These are phyloP conservation scores for Chymomyza costata DNA, from an alignment of 1,140 invertebrate species.

Conservation along the genomic window DNA sequence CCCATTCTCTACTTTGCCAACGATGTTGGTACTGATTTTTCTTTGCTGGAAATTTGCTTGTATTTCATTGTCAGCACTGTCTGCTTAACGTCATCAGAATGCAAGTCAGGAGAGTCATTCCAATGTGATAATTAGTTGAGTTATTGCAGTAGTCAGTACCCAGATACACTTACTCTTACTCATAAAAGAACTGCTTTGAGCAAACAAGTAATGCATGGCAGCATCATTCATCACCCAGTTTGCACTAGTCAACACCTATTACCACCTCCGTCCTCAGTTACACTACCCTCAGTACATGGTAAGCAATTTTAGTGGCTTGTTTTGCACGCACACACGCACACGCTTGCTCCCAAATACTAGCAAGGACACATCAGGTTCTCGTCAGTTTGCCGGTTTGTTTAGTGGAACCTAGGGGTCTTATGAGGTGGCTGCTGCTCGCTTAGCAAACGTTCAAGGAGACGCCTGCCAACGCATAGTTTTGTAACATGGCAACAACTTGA, in stretches of 20 bases:
- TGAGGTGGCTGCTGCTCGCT: constrained; percentile 6
- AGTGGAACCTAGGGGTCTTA: no score
- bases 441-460: constrained; percentile 20
- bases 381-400: constrained; percentile 39
- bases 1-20: constrained; percentile 4
- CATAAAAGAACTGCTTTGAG: constrained; percentile 22
- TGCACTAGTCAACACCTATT: no score
- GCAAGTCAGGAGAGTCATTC: no score
- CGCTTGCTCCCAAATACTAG: background rate
- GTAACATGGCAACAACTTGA: no score
- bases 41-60: constrained; percentile 29
- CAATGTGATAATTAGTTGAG: no score
- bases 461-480: constrained; percentile 32
- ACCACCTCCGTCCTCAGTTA: no score
- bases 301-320: constrained; percentile 25
- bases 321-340: no score
- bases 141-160: no score
- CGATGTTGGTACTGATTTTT: constrained; percentile 32
- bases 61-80: no score
- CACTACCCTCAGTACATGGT: constrained; percentile 2
- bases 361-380: constrained; percentile 20
- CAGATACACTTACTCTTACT: no score
- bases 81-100: no score
- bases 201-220: constrained; percentile 10
- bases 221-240: no score